These are phyloP conservation scores for Trachythela sp. DNA, from an alignment of 64 coral and sea anemone species.

Conservation along the genomic window DNA sequence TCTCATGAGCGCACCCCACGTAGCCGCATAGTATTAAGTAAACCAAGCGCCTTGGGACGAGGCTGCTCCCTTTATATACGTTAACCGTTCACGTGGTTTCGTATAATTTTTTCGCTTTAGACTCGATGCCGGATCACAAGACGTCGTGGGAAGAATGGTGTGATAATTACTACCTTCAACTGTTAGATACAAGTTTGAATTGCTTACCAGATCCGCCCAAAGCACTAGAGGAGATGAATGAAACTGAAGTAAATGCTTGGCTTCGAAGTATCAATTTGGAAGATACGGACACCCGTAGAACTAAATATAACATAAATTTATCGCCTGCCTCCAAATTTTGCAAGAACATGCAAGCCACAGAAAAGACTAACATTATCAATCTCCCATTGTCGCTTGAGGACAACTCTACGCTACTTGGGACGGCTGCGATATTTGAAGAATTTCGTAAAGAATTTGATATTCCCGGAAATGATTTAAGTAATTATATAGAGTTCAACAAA, in stretches of 20 bases:
- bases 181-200: background rate
- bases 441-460: background rate
- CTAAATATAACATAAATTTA: background rate
- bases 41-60: too few species aligned
- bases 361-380: background rate
- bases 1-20: too few species aligned
- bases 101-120: background rate
- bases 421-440: background rate
- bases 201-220: background rate
- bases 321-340: background rate
- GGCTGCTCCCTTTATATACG: too few species aligned
- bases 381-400: constrained; percentile 5
- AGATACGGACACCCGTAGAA: background rate
- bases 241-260: constrained; percentile 1
- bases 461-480: background rate
- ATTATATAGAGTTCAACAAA: background rate
- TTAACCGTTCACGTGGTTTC: too few species aligned
- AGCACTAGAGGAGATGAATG: background rate
- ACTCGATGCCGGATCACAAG: background rate
- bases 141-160: background rate
- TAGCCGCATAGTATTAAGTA: too few species aligned
- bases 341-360: background rate
- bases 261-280: background rate
- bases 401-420: constrained; percentile 1
- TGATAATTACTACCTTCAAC: constrained; percentile 9